Evolutionary conservation across 35 echinoderm and acorn worm species (phyloP).

Genomic region (Apostichopus californicus): DNA sequence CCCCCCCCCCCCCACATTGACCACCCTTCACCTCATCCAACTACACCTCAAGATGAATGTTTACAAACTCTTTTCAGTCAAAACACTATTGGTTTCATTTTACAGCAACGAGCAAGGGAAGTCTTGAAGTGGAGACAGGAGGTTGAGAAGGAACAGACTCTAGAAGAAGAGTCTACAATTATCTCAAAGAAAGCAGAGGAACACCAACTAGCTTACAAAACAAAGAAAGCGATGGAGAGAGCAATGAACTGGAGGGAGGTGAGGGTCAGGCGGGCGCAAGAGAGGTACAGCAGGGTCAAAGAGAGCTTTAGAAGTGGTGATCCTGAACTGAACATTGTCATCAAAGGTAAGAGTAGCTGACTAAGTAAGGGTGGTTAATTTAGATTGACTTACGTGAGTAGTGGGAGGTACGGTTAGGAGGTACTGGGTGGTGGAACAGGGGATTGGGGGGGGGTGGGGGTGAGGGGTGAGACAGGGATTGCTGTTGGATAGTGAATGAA

Average conservation of each 20-base stretch:
- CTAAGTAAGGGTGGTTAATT: no score
- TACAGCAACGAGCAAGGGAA: conserved; percentile 87
- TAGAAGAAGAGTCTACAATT: conserved; percentile 57
- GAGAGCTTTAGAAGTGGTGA: conserved; percentile 66
- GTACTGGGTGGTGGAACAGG: no score
- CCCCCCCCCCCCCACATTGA: no score
- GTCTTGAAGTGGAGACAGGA: conserved; percentile 87
- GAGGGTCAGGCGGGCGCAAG: conserved; percentile 11
- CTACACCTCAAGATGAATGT: no score
- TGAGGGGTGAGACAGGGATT: no score
- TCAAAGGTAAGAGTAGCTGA: conserved; percentile 73
- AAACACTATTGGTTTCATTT: neutral
- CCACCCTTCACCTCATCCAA: no score
- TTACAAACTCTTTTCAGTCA: no score
- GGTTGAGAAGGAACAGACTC: conserved; percentile 19
- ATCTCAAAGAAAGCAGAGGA: conserved; percentile 65
- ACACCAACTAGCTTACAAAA: conserved; percentile 62
- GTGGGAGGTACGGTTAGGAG: no score
- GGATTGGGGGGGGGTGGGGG: no score
- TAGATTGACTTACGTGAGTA: no score
- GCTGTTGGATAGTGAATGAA: no score
- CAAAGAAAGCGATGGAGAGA: conserved; percentile 62
- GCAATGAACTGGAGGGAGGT: conserved; percentile 65
- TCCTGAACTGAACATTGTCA: conserved; percentile 86
- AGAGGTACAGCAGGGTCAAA: conserved; percentile 53